Evolutionary conservation across 2,113 vertebrate genomes (phyloP).

Genomic region (Alces alces): DNA sequence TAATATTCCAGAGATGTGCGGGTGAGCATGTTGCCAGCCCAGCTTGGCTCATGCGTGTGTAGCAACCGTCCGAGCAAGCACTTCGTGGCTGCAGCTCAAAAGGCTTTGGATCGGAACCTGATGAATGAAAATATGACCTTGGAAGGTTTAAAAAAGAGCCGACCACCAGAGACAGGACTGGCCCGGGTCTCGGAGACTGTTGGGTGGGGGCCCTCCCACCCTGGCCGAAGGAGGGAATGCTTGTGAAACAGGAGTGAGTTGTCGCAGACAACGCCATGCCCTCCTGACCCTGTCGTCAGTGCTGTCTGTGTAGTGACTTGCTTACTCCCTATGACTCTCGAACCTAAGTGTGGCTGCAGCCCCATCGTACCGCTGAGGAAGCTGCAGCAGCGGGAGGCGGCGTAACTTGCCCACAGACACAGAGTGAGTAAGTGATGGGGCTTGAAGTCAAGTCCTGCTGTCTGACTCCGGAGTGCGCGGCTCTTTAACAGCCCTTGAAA

Average conservation of each 20-base stretch:
- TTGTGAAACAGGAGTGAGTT: too few species aligned
- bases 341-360: neutral
- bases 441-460: neutral
- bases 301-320: neutral
- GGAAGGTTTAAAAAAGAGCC: neutral
- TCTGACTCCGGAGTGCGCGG: neutral
- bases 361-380: neutral
- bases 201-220: neutral
- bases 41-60: neutral
- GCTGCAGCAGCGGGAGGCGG: neutral
- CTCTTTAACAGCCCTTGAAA: neutral
- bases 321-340: fast-evolving
- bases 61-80: neutral
- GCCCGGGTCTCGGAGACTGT: neutral
- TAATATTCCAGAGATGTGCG: neutral
- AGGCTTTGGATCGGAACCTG: neutral
- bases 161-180: neutral
- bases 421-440: neutral
- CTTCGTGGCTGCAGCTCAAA: neutral
- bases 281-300: neutral
- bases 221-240: neutral
- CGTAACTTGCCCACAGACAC: neutral
- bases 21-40: neutral
- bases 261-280: fast-evolving
- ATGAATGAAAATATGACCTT: neutral